Evolutionary conservation across 2,888 invertebrate species (phyloP).

Genomic region (Lissonota sp.): DNA sequence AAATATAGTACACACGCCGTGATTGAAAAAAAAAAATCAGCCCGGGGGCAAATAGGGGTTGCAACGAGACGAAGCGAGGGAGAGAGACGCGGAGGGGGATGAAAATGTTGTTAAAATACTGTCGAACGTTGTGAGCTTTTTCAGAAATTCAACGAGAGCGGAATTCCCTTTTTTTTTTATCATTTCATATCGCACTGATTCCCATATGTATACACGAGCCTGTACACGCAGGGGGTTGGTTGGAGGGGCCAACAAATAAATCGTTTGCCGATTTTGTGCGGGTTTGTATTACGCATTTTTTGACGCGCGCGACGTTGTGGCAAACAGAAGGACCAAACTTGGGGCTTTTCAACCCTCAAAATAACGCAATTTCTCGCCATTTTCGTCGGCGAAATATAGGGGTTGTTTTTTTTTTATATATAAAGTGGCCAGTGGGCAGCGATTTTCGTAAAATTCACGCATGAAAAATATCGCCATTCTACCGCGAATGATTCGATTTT

Average conservation of each 20-base stretch:
- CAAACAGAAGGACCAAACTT: no score
- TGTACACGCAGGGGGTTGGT: no score
- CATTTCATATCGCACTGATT: not conserved
- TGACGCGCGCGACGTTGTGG: not conserved
- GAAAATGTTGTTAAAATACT: conserved; percentile 57
- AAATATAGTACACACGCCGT: conserved; percentile 9
- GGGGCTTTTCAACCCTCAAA: no score
- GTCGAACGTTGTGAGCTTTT: conserved; percentile 40
- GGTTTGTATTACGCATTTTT: conserved; percentile 49
- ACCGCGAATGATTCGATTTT: conserved; percentile 81
- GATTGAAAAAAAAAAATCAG: conserved; percentile 16
- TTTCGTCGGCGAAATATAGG: no score
- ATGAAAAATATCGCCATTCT: conserved; percentile 81
- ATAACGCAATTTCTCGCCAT: no score
- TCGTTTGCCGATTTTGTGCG: conserved; percentile 53
- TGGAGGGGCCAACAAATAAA: conserved; percentile 13
- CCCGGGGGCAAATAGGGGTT: not conserved
- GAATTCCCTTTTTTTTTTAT: not conserved
- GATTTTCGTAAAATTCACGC: conserved; percentile 79
- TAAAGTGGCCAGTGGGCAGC: conserved; percentile 47
- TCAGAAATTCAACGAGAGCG: conserved; percentile 30
- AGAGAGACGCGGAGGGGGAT: not conserved
- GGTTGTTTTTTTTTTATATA: no score
- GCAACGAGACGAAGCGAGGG: not conserved
- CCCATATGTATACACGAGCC: conserved; percentile 4